Evolutionary conservation across 2,888 invertebrate genomes (phyloP).

Genomic region (Amphipoea oculea): DNA sequence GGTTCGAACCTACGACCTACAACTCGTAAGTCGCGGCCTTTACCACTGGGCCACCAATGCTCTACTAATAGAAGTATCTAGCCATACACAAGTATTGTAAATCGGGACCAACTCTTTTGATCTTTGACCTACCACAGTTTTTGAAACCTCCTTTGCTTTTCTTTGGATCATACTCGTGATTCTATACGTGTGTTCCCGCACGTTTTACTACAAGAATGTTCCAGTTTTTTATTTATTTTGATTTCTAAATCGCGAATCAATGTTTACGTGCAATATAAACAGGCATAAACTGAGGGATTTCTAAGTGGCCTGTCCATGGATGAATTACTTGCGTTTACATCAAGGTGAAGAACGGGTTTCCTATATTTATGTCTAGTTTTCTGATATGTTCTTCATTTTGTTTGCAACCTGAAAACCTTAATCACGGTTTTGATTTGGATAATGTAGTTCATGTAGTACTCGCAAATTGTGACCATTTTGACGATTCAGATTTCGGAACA

Average conservation of each 20-base stretch:
- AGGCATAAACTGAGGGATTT: conserved; percentile 51
- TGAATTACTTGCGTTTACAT: conserved; percentile 48
- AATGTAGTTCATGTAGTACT: background rate
- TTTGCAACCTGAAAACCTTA: conserved; percentile 21
- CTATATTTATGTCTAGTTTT: conserved; percentile 40
- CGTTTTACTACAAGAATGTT: conserved; percentile 27
- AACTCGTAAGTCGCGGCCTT: no score
- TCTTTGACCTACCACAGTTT: background rate
- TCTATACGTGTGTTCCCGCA: conserved; percentile 1
- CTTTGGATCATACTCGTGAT: background rate
- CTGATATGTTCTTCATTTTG: conserved; percentile 3
- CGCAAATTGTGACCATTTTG: background rate
- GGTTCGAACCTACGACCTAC: no score
- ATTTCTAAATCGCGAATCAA: conserved; percentile 31
- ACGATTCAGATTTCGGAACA: background rate
- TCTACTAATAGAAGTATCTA: no score
- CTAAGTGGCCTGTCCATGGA: conserved; percentile 32
- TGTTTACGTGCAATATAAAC: conserved; percentile 49
- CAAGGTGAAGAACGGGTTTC: conserved; percentile 46
- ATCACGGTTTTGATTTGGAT: background rate
- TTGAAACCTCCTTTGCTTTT: background rate
- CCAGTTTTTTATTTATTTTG: conserved; percentile 43
- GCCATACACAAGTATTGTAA: background rate
- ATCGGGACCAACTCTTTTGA: background rate
- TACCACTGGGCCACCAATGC: no score